Base-by-base conservation (phyloP, 2,113 vertebrate genomes). In the Lota lota region DNA sequence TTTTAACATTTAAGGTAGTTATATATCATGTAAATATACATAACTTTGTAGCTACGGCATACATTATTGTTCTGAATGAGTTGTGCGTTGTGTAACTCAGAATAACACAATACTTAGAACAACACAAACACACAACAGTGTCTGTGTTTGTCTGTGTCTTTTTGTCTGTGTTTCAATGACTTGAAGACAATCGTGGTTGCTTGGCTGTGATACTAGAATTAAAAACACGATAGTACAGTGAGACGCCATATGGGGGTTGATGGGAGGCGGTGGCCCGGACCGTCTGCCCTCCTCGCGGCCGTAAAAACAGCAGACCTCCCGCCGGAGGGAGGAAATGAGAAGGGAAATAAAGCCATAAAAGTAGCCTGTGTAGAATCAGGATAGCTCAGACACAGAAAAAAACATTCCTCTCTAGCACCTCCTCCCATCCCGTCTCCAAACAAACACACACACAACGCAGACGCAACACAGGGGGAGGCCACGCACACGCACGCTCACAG, bases 301-400 rank as follows among this genome's bases (percentile, higher is more conserved):
- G 19, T 15, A 60, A 40, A 60, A 64, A 71, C 57, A 63, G 70
- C 62, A 69, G 33, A 33, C 74, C 47, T 40, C 56, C 67, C 69
- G 68, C 80, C 72, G 69, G 69, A 72, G 83, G 82, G 80, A 84
- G 87, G 85, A 87, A 86, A 81, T 82, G 70, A 86, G 75, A 84
- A 69, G 75, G 80, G 84, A 84, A 80, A 75, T 68, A 63, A 77
- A 88, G 82, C 82, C 83, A 83, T 88, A 87, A 88, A 87, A 80
- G 71, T 78, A 68, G 77, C 68, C 73, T 61, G 76, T 76, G 73
- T 58, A 20, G 61, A 66, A 28, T 2, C n/a, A 73, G 77, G 74
- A 70, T 64, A 68, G 62, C 40, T 11, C 36, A 36, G 84, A 72
- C 70, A 76, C 70, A 76, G 66, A 75, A 84, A 83, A 72, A 73